Conservation (phyloP, 2,113 vertebrate species). For the Arvicanthis niloticus region DNA sequence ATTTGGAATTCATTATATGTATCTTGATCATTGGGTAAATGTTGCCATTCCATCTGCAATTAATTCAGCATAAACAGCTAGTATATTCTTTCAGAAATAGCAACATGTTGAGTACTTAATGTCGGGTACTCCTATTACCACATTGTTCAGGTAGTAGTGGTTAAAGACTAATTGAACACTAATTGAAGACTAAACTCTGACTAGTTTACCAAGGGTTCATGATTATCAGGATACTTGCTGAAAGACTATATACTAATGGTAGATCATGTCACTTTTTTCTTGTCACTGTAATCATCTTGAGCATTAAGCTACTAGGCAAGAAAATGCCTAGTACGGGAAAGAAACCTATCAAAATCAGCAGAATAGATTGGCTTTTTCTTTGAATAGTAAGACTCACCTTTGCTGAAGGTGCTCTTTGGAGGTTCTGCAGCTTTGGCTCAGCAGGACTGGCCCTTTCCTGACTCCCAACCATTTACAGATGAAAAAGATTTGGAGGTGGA, state of each 20-base stretch:
- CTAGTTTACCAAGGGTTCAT: too few relatives aligned
- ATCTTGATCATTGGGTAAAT: background rate
- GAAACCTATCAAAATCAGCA: background rate
- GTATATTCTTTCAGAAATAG: background rate
- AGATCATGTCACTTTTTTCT: background rate
- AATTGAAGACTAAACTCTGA: too few relatives aligned
- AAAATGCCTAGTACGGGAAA: background rate
- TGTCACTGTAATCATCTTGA: background rate
- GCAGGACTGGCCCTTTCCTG: too few relatives aligned
- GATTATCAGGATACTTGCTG: too few relatives aligned
- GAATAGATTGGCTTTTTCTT: background rate
- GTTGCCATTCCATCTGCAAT: background rate
- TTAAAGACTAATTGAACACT: background rate
- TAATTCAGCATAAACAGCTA: background rate
- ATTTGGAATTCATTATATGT: background rate
- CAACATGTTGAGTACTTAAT: background rate
- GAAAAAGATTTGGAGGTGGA: too few relatives aligned
- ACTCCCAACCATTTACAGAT: too few relatives aligned
- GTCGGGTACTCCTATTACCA: background rate
- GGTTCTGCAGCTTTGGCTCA: too few relatives aligned
- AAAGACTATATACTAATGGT: too few relatives aligned
- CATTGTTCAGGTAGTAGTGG: background rate
- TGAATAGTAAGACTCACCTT: background rate
- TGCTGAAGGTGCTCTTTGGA: background rate
- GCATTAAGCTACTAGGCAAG: background rate